A percentile compares a stretch with the other conserved stretches of the same genome.
Evolutionary conservation across 2,888 invertebrate species (phyloP).

Genomic region (Limnephilus lunatus): DNA sequence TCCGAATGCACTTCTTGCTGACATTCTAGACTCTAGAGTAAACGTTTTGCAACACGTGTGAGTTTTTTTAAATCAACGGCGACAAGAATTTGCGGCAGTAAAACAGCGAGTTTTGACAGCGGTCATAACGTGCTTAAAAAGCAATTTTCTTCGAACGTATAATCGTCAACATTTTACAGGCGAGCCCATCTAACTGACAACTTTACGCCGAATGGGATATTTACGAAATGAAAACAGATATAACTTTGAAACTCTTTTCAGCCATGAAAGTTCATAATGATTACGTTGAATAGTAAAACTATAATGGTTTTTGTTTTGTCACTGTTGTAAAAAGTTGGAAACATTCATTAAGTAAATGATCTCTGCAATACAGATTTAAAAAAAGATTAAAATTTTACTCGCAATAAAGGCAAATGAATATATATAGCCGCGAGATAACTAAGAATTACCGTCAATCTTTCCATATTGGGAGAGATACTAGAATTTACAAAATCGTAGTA

Average conservation of each 20-base stretch:
- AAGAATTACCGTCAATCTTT: no score
- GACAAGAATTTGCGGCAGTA: background rate
- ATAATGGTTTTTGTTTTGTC: background rate
- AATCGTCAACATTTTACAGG: conserved; percentile 2
- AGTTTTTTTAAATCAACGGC: background rate
- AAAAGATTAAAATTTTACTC: no score
- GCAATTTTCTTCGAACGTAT: conserved; percentile 16
- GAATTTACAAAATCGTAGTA: no score
- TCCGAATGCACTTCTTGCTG: no score
- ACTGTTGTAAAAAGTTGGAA: background rate
- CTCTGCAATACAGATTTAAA: no score
- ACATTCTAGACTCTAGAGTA: background rate
- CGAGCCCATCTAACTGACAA: background rate
- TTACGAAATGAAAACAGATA: conserved; percentile 3
- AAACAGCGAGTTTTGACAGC: conserved; percentile 12
- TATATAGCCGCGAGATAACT: no score
- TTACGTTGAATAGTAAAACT: background rate
- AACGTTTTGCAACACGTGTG: background rate
- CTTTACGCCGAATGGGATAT: background rate
- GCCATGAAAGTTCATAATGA: background rate
- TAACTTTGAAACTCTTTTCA: background rate
- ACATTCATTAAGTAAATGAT: background rate
- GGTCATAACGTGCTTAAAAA: conserved; percentile 21
- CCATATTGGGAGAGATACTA: no score
- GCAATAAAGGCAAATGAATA: background rate